Conservation (phyloP, 2,113 vertebrate species). For the Pantherophis guttatus region DNA sequence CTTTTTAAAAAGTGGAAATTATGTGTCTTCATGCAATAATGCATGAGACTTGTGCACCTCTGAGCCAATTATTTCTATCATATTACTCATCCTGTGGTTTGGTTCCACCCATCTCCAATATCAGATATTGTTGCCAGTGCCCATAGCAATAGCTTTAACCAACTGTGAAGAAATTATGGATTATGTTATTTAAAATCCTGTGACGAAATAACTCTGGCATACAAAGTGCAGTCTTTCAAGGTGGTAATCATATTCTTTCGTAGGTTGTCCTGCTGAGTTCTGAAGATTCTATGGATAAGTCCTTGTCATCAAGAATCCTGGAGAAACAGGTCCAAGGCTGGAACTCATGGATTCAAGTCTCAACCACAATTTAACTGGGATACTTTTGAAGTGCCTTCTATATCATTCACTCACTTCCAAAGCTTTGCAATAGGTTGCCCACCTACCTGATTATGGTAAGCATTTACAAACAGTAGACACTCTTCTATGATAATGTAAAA, state of each 20-base stretch:
- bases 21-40: background rate
- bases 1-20: background rate
- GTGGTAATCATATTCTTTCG: background rate
- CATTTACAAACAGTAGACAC: background rate
- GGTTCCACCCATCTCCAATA: background rate
- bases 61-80: background rate
- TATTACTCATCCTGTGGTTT: background rate
- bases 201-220: background rate
- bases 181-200: background rate
- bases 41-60: background rate
- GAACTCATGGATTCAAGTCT: background rate
- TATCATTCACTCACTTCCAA: background rate
- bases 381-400: background rate
- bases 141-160: background rate
- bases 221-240: background rate
- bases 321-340: background rate
- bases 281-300: background rate
- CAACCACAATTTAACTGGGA: background rate
- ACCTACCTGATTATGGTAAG: background rate
- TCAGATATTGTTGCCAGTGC: background rate
- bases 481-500: background rate
- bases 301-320: background rate
- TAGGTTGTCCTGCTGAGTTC: background rate
- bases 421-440: background rate
- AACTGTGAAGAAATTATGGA: background rate